Conservation (phyloP, 2,113 vertebrate species). For the Rhinoptilus africanus region DNA sequence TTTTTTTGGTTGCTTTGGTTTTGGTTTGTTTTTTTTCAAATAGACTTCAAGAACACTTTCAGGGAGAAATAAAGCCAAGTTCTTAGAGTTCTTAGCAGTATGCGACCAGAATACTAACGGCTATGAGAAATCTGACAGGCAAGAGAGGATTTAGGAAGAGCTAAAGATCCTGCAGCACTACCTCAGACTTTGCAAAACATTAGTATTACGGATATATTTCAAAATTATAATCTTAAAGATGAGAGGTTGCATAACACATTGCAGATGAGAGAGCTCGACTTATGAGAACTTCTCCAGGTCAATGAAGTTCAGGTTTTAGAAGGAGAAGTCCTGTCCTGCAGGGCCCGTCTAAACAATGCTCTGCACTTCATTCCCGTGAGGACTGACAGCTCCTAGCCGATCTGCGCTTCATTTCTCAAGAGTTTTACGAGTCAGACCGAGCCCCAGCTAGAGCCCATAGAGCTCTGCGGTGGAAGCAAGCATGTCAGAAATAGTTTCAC, state of each 20-base stretch:
- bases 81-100: not conserved
- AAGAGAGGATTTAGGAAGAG: not conserved
- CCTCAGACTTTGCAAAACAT: not conserved
- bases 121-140: not conserved
- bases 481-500: fast-evolving
- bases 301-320: not conserved
- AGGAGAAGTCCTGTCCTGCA: not conserved
- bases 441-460: fast-evolving
- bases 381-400: not conserved
- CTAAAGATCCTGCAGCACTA: not conserved
- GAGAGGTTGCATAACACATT: not conserved
- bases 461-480: not conserved
- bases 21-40: not conserved
- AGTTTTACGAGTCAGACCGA: not conserved
- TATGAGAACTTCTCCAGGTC: not conserved
- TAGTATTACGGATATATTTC: not conserved
- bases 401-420: not conserved
- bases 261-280: not conserved
- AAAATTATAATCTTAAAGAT: not conserved
- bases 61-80: not conserved
- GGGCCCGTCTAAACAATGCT: not conserved
- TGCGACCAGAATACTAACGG: not conserved
- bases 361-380: not conserved
- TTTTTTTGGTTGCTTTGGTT: not conserved
- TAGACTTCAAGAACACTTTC: not conserved